phyloP scores from a whole-genome alignment of 64 coral and sea anemone genomes.

The Porites australiensis region DNA sequence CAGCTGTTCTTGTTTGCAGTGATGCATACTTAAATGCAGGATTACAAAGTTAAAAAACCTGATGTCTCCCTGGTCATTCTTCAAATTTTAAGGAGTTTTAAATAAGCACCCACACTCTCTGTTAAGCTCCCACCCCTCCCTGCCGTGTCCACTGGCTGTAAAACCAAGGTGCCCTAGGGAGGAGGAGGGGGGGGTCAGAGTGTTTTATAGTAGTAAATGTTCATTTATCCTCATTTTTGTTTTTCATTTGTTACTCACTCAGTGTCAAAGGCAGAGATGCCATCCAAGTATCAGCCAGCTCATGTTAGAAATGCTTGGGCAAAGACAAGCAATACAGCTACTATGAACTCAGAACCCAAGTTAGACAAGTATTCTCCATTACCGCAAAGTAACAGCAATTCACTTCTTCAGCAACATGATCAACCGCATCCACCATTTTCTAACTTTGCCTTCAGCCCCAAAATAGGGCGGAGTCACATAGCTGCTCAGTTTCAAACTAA shows the following conservation, averaged over 20 bases:
- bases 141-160: too few relatives aligned
- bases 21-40: neutral
- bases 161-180: too few relatives aligned
- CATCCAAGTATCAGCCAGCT: slow-evolving; percentile 39
- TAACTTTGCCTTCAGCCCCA: slow-evolving; percentile 37
- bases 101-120: too few relatives aligned
- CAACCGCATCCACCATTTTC: slow-evolving; percentile 3
- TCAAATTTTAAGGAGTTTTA: too few relatives aligned
- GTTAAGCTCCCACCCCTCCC: too few relatives aligned
- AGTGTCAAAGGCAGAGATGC: neutral
- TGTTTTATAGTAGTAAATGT: too few relatives aligned
- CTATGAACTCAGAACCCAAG: neutral
- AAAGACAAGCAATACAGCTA: neutral
- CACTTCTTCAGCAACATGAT: neutral
- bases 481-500: slow-evolving; percentile 45
- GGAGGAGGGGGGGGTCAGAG: too few relatives aligned
- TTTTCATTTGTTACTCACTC: neutral
- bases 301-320: slow-evolving; percentile 15
- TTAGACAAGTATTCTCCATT: neutral
- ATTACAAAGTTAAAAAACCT: too few relatives aligned
- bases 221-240: neutral
- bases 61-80: too few relatives aligned
- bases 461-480: slow-evolving; percentile 1
- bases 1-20: neutral
- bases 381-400: neutral